Conservation (phyloP, 2,797 vertebrate species). For the Sorex maritimensis region DNA sequence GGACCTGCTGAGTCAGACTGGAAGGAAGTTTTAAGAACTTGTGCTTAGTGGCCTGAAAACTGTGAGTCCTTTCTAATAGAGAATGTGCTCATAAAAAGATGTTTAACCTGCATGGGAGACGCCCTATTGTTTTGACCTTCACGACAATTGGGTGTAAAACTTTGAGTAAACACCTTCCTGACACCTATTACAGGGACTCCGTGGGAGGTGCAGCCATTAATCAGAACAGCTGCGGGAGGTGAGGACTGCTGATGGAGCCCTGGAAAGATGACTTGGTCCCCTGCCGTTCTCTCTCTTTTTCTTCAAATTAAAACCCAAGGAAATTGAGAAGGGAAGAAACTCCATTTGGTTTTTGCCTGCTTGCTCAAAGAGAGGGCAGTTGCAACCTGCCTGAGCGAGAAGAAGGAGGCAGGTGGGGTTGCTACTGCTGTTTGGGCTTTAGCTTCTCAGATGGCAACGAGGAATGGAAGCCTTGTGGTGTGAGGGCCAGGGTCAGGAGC, state of each 20-base stretch:
- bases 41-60: background rate
- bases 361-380: conserved; percentile 43
- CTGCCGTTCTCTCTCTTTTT: conserved; percentile 80
- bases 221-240: conserved; percentile 90
- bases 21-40: background rate
- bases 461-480: background rate
- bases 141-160: conserved; percentile 89
- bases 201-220: conserved; percentile 88
- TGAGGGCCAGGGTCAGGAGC: too few species aligned
- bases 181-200: conserved; percentile 89
- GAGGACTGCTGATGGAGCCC: conserved; percentile 88
- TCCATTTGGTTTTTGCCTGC: conserved; percentile 58
- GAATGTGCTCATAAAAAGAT: conserved; percentile 68
- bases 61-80: background rate
- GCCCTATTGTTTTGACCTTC: conserved; percentile 89
- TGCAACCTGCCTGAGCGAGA: background rate
- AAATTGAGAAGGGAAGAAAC: conserved; percentile 74
- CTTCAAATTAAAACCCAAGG: conserved; percentile 86
- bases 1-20: background rate
- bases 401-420: background rate
- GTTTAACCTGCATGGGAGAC: conserved; percentile 82
- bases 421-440: background rate
- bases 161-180: conserved; percentile 90
- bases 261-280: conserved; percentile 86
- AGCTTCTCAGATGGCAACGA: background rate